phyloP scores from a whole-genome alignment of 1,140 invertebrate genomes.

The Bombus consobrinus region DNA sequence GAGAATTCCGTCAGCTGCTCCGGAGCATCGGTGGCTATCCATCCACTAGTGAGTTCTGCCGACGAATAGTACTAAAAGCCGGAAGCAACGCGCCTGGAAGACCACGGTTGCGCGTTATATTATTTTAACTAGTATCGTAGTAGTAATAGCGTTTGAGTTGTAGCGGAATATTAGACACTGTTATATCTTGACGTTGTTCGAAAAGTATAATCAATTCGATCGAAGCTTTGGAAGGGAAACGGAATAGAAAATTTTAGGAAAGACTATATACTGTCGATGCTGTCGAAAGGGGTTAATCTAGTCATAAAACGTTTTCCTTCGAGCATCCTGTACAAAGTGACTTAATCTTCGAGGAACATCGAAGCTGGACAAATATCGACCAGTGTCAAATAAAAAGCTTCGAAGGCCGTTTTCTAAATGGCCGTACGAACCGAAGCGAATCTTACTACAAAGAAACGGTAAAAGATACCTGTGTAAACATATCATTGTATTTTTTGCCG shows the following conservation, averaged over 20 bases:
- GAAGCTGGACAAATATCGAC: slow-evolving; percentile 54
- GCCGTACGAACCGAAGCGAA: neutral
- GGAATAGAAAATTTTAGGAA: neutral
- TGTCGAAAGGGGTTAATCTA: slow-evolving; percentile 19
- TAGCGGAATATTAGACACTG: neutral
- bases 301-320: neutral
- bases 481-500: neutral
- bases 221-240: neutral
- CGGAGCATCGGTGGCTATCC: slow-evolving; percentile 83
- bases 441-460: neutral
- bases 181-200: neutral
- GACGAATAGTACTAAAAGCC: slow-evolving; percentile 50
- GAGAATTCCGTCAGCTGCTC: slow-evolving; percentile 84
- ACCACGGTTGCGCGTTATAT: neutral
- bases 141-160: neutral
- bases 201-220: neutral
- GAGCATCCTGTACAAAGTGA: neutral
- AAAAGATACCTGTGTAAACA: neutral
- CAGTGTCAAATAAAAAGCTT: slow-evolving; percentile 45
- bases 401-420: neutral
- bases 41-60: slow-evolving; percentile 81
- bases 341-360: neutral
- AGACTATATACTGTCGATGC: neutral
- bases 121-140: neutral
- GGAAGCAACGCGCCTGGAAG: neutral